A percentile compares a stretch with the other conserved stretches of the same genome.
Conservation (phyloP, 1,140 invertebrate genomes). For the Zaprionus taronus region DNA sequence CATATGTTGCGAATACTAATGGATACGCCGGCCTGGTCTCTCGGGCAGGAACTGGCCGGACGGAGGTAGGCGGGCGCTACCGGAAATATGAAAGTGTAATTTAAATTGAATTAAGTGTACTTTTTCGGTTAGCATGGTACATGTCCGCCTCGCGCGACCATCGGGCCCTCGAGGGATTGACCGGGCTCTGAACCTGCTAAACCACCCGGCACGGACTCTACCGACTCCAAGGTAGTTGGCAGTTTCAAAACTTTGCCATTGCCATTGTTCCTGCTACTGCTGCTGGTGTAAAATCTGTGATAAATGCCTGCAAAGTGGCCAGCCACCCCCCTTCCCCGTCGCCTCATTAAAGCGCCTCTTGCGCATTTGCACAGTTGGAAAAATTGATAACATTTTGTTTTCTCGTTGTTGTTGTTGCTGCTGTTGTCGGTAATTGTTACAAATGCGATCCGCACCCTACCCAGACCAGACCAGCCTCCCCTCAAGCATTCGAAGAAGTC, state of each 20-base stretch:
- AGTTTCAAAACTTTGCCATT: conserved; percentile 12
- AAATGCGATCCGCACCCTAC: conserved; percentile 52
- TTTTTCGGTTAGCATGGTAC: conserved; percentile 48
- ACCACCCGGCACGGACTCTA: conserved; percentile 9
- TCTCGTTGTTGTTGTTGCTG: conserved; percentile 21
- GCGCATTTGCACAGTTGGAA: conserved; percentile 35
- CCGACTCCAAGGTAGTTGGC: neutral
- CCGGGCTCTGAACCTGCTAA: conserved; percentile 20
- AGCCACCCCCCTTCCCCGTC: conserved; percentile 1
- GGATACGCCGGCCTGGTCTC: conserved; percentile 54
- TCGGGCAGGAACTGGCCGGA: neutral
- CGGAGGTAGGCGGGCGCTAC: conserved; percentile 29
- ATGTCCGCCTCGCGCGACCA: neutral
- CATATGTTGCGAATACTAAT: conserved; percentile 84
- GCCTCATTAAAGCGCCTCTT: conserved; percentile 30
- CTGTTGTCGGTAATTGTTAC: conserved; percentile 66
- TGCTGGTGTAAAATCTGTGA: conserved; percentile 65
- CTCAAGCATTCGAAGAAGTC: no score
- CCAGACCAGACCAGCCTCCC: neutral
- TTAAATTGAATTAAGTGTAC: conserved; percentile 83
- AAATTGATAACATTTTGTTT: conserved; percentile 43
- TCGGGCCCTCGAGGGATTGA: conserved; percentile 5
- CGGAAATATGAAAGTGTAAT: conserved; percentile 83
- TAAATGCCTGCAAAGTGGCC: conserved; percentile 75
- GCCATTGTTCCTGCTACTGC: conserved; percentile 5